Evolutionary conservation across 1,140 invertebrate genomes (phyloP).

Genomic region (Drosophila azteca): DNA sequence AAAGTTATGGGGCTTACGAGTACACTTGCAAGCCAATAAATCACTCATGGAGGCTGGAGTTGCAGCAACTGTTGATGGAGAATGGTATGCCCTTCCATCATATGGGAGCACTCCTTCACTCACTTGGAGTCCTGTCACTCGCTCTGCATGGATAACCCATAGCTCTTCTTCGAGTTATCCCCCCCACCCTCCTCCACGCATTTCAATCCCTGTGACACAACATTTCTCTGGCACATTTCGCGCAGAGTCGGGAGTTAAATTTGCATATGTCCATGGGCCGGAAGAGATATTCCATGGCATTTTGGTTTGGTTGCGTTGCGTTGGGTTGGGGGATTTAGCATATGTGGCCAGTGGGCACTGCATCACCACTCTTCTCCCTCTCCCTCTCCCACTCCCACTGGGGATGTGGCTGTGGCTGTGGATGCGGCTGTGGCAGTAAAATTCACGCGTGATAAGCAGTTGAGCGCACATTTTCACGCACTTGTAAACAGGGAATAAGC

Average conservation of each 20-base stretch:
- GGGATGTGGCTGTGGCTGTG: slow-evolving; percentile 17
- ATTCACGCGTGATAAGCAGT: slow-evolving; percentile 78
- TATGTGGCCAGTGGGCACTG: slow-evolving; percentile 61
- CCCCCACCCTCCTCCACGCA: not conserved
- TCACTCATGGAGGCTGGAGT: too few species aligned
- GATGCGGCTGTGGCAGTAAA: slow-evolving; percentile 52
- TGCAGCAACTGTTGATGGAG: too few species aligned
- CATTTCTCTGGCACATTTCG: not conserved
- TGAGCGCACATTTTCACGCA: slow-evolving; percentile 80
- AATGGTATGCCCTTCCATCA: too few species aligned
- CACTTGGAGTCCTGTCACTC: too few species aligned
- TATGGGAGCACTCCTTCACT: too few species aligned
- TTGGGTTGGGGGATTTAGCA: slow-evolving; percentile 26
- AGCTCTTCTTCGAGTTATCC: too few species aligned
- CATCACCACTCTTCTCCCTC: not conserved
- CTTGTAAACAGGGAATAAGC: slow-evolving; percentile 76
- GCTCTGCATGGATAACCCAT: too few species aligned
- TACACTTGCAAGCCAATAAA: too few species aligned
- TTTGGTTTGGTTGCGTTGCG: slow-evolving; percentile 1
- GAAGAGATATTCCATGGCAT: slow-evolving; percentile 45
- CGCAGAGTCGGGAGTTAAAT: slow-evolving; percentile 29
- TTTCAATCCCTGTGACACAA: slow-evolving; percentile 32
- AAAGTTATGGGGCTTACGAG: too few species aligned
- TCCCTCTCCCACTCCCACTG: not conserved
- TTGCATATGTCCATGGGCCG: slow-evolving; percentile 41